Base-by-base conservation (phyloP, 2,888 invertebrate genomes). In the Aplocera efformata region DNA sequence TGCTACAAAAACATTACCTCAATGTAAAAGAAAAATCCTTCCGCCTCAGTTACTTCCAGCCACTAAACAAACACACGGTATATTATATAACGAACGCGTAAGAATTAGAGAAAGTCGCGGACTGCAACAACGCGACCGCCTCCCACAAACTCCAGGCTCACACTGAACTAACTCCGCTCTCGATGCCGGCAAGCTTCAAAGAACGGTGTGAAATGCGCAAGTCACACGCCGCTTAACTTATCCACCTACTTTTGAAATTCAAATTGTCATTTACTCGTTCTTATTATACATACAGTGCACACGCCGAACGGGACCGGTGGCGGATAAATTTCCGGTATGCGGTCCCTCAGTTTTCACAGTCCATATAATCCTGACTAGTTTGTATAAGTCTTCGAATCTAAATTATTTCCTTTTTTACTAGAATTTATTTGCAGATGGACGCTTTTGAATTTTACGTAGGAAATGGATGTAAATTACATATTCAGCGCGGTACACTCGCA, bases 131-230 rank as follows among this genome's bases (percentile, higher is more conserved):
- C 66, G 64, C 78, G 69, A 65, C 66, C 66, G 42, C 54, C 67
- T 63, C 61, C 50, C 24, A 41, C 50, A 42, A 55, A 53, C 63
- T 52, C 55, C 60, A 55, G 58, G 58, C 60, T 58, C 59, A 65
- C 74, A 86, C 86, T 85, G 79, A n/a, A n/a, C n/a, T n/a, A n/a
- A 72, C 63, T 72, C 55, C 68, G 62, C 72, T 72, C 71, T 70
- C 67, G 71, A 65, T 61, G 60, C 59, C 54, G 56, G 59, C 67
- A 65, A 72, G 70, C 72, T 68, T 59, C 58, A 63, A 68, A 72
- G 70, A 70, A 68, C 67, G 61, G 79, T 76, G 73, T 76, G 79
- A 83, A 82, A 83, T 85, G 86, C 85, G 85, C 83, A 85, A 84
- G 81, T 85, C 86, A 84, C 79, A 69, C 72, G 60, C 64, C 63